phyloP scores from a whole-genome alignment of 2,797 vertebrate genomes.

The Propithecus perrieri region DNA sequence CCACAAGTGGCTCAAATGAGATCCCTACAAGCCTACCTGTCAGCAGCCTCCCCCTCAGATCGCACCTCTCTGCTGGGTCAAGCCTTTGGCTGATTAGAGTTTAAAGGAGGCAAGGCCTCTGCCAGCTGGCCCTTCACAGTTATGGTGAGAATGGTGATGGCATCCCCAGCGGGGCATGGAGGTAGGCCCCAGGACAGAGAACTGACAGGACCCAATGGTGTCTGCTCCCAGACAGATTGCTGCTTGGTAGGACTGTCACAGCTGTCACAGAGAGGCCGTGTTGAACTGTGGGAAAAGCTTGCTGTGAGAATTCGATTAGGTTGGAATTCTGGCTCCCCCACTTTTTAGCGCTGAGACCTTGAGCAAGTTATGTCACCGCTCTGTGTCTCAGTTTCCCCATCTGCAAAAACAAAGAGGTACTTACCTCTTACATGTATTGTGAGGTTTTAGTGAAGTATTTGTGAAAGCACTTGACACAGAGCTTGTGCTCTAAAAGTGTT shows the following conservation, averaged over 20 bases:
- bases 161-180: background rate
- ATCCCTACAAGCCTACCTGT: background rate
- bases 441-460: background rate
- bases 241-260: background rate
- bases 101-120: background rate
- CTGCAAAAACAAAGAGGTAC: background rate
- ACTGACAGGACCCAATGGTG: background rate
- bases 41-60: background rate
- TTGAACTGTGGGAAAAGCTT: background rate
- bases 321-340: background rate
- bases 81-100: background rate
- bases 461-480: background rate
- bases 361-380: slow-evolving; percentile 1
- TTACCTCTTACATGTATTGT: background rate
- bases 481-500: background rate
- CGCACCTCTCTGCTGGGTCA: background rate
- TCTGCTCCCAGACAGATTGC: background rate
- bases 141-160: background rate
- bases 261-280: background rate
- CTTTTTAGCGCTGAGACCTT: background rate
- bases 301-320: background rate
- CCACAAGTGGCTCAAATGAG: background rate
- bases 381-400: background rate
- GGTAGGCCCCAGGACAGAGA: background rate
- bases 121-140: background rate